Base-by-base conservation (phyloP, 2,888 invertebrate genomes). In the Hipparchia sbordonii region DNA sequence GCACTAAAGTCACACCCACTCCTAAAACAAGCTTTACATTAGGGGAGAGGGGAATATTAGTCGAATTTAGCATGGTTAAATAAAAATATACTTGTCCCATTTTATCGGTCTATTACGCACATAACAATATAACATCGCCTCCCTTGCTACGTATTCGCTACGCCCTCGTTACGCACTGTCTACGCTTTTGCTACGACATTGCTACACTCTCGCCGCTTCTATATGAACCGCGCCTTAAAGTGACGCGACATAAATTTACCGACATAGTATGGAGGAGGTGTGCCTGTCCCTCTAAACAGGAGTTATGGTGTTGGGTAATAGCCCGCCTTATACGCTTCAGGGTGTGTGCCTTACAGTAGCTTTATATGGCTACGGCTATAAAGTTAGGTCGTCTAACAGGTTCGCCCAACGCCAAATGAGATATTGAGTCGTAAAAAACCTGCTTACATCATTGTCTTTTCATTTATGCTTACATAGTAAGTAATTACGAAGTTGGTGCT, bases 281-380 rank as follows among this genome's bases (percentile, higher is more conserved):
- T 79, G 85, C 79, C 82, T 77, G 81, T 79, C 82, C 73, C 79
- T 81, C 84, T 89, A 89, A 90, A 88, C 87, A 88, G 86, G 85
- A 92, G 88, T 90, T 89, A 91, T 87, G 87, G 88, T 86, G 87
- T 84, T 87, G 87, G 89, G 88, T 90, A 88, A 90, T 86, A 85
- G 83, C 80, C 76, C 79, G 81, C 80, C 83, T 82, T 83, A 81
- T 81, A 78, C 74, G 79, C 78, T 80, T 82, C 81, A 81, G 80
- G 81, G 80, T 79, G 83, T 79, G 81, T 80, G 84, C 83, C 83
- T 82, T 69, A 70, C 72, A 68, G 79, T 79, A 82, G 85, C 85
- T 89, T 90, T 89, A 89, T 88, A 85, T 76, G 75, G 82, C 84
- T 87, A 85, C 77, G 75, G 82, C 84, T 87, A 82, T 90, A 90